A percentile compares a stretch with the other conserved stretches of the same genome.
These are phyloP conservation scores for Opisthocomus hoazin DNA, from an alignment of 2,113 vertebrate species.

Conservation along the genomic window DNA sequence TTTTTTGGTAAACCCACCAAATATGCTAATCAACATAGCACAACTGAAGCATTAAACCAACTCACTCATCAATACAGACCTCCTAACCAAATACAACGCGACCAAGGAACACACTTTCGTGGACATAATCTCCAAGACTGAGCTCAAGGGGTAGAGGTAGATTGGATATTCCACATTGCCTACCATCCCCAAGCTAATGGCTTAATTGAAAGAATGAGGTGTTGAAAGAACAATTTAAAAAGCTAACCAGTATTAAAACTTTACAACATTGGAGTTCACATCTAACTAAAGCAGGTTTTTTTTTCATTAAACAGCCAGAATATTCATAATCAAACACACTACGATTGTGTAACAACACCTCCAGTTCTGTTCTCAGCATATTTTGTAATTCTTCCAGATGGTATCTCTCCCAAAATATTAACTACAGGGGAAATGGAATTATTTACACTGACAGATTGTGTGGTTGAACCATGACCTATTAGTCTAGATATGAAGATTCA, in stretches of 20 bases:
- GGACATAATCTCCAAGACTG: too few relatives aligned
- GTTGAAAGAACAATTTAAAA: not conserved
- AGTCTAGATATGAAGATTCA: not conserved
- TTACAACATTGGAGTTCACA: not conserved
- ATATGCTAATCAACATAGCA: not conserved
- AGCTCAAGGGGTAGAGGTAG: too few relatives aligned
- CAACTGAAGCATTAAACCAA: not conserved
- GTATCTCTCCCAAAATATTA: too few relatives aligned
- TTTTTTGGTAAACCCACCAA: not conserved
- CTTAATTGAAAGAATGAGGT: not conserved
- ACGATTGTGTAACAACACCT: not conserved
- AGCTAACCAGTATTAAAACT: not conserved
- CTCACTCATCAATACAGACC: not conserved
- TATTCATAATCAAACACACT: not conserved
- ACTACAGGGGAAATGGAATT: not conserved
- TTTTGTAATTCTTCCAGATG: not conserved
- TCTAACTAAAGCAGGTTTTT: not conserved
- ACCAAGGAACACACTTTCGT: too few relatives aligned
- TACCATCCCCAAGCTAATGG: not conserved
- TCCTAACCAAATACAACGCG: not conserved
- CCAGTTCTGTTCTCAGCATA: too few relatives aligned
- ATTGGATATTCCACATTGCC: not conserved
- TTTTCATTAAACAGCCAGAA: not conserved
- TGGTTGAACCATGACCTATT: not conserved
- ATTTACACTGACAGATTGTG: too few relatives aligned